A percentile compares a stretch with the other conserved stretches of the same genome.
Conservation (phyloP, 2,888 invertebrate genomes). For the Leptodirus hochenwartii region DNA sequence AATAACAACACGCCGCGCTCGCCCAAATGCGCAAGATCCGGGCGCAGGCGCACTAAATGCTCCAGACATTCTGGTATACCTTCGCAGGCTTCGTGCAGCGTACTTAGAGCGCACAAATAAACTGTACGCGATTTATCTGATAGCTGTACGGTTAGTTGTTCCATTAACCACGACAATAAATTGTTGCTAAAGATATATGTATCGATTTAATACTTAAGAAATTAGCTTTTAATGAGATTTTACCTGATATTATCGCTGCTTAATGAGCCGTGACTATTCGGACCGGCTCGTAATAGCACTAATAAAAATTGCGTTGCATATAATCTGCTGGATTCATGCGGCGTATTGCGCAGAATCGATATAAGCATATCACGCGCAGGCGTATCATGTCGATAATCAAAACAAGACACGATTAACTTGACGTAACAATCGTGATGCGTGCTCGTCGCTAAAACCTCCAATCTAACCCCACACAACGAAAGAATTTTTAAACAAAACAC, state of each 20-base stretch:
- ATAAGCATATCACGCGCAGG: constrained; percentile 44
- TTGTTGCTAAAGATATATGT: no score
- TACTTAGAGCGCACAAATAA: constrained; percentile 59
- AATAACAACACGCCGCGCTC: constrained; percentile 63
- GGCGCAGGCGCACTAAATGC: constrained; percentile 55
- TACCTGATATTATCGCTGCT: no score
- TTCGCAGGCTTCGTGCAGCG: constrained; percentile 86
- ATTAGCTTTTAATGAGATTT: no score
- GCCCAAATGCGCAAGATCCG: constrained; percentile 47
- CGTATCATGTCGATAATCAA: constrained; percentile 71
- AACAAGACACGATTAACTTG: constrained; percentile 78
- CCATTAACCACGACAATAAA: no score
- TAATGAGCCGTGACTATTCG: constrained; percentile 67
- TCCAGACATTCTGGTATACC: constrained; percentile 61
- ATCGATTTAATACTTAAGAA: no score
- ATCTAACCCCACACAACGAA: no score
- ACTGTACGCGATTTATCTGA: constrained; percentile 69
- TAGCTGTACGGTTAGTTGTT: constrained; percentile 66
- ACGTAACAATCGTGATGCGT: constrained; percentile 85
- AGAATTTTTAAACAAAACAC: constrained; percentile 11
- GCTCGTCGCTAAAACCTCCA: constrained; percentile 59
- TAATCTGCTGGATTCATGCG: constrained; percentile 42
- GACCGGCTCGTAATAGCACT: constrained; percentile 60
- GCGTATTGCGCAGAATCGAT: constrained; percentile 21
- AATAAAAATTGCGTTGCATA: constrained; percentile 87